phyloP scores from a whole-genome alignment of 2,888 invertebrate species.

The Clunio marinus region DNA sequence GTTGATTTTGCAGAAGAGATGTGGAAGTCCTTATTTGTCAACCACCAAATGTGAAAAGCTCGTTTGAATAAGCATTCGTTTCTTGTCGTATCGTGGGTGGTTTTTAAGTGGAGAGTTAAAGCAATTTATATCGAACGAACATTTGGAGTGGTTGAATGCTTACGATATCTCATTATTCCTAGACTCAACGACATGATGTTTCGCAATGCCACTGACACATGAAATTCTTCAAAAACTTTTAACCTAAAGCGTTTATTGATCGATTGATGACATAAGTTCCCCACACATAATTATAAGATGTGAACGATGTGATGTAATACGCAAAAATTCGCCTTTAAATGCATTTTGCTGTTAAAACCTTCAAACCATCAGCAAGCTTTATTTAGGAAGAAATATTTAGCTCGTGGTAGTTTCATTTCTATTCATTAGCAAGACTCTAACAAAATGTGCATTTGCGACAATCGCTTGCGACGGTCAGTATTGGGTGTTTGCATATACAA shows the following conservation, averaged over 20 bases:
- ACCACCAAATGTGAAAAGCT: neutral
- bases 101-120: neutral
- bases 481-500: constrained; percentile 2
- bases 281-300: too few species aligned
- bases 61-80: constrained; percentile 10
- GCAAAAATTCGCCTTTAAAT: too few species aligned
- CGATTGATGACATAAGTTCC: too few species aligned
- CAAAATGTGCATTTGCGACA: constrained; percentile 11
- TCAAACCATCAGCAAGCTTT: neutral
- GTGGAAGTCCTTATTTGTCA: neutral
- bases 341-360: neutral
- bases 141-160: constrained; percentile 3
- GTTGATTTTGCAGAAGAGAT: constrained; percentile 16
- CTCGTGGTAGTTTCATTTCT: neutral
- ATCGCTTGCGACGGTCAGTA: too few species aligned
- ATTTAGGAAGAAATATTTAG: too few species aligned
- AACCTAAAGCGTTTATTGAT: too few species aligned
- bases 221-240: too few species aligned
- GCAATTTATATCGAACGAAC: neutral
- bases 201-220: constrained; percentile 5
- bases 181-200: neutral
- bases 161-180: constrained; percentile 20
- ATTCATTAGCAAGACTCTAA: constrained; percentile 10
- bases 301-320: too few species aligned
- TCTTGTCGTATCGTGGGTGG: neutral